Evolutionary conservation across 1,140 invertebrate genomes (phyloP), one percentile per base, ranked within the genome.

Genomic region (Macrobrachium rosenbergii): DNA sequence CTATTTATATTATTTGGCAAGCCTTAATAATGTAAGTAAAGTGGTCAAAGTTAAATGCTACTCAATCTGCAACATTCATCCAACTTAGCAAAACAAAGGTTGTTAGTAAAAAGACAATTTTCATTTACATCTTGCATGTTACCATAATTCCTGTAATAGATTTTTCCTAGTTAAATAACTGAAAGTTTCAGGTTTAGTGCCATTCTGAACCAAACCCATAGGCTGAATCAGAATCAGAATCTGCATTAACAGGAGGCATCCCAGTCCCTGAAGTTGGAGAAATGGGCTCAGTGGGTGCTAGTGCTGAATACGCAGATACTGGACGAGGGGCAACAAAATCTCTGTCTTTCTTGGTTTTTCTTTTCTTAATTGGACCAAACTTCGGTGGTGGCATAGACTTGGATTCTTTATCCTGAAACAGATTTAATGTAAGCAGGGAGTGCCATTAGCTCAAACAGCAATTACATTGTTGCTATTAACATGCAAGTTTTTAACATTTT

Each of bases 191-290:
- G 59, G 5, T 83, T 79, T 80, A 81, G 76, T 79, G 85, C 96
- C 96, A 96, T 62, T 94, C 94, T 1, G 94, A 94, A 90, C 95
- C 95, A 90, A 96, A 96, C 2, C 96, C 96, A 90, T 94, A 95
- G n/a, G 95, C 96, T 0, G 95, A 96, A 90, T 96, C 95, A 2
- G 95, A 96, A 89, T 96, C 95, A 45, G 88, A 89, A 43, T 89
- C 88, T 28, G 88, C 93, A 93, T 88, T 90, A 90, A 52, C 90
- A 72, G 82, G 90, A 84, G 21, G 83, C 85, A 19, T 87, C 94
- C 5, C 94, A 94, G 16, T 93, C 75, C 82, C 81, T 28, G 59
- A 72, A 23, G 59, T 67, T 67, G 89, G 81, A 28, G 88, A 72
- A 23, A 87, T 90, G 12, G 82, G 69, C 21, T 88, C 67, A 12